These are phyloP conservation scores for Yponomeuta cagnagella DNA, from an alignment of 2,888 invertebrate genomes.

Conservation along the genomic window DNA sequence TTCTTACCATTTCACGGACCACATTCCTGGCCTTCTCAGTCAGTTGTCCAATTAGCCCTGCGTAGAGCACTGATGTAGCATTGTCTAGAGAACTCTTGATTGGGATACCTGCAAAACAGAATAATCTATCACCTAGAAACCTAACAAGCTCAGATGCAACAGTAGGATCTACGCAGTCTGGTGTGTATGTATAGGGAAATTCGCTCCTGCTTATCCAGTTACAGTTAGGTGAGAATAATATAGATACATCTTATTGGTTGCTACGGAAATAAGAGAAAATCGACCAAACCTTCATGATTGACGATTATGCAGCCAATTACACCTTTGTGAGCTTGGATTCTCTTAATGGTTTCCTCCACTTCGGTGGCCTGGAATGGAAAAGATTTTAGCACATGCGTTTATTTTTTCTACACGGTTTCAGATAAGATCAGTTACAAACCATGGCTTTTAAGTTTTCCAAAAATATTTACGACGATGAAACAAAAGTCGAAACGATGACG, in stretches of 20 bases:
- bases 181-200: too few relatives aligned
- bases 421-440: neutral
- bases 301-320: constrained; percentile 98
- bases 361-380: constrained; percentile 79
- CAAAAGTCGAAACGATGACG: neutral
- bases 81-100: constrained; percentile 96
- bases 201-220: too few relatives aligned
- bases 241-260: neutral
- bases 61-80: constrained; percentile 96
- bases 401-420: neutral
- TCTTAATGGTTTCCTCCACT: constrained; percentile 98
- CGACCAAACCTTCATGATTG: constrained; percentile 92
- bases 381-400: neutral
- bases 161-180: too few relatives aligned
- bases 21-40: constrained; percentile 95
- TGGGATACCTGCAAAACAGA: constrained; percentile 81
- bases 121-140: neutral
- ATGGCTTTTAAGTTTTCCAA: neutral
- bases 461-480: neutral
- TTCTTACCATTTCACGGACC: constrained; percentile 86
- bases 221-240: neutral
- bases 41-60: constrained; percentile 92
- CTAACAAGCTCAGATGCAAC: neutral
- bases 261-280: constrained; percentile 34
- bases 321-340: constrained; percentile 97